Evolutionary conservation across 2,888 invertebrate genomes (phyloP), one percentile per base, ranked within the genome.

Genomic region (Sminthurides aquaticus): DNA sequence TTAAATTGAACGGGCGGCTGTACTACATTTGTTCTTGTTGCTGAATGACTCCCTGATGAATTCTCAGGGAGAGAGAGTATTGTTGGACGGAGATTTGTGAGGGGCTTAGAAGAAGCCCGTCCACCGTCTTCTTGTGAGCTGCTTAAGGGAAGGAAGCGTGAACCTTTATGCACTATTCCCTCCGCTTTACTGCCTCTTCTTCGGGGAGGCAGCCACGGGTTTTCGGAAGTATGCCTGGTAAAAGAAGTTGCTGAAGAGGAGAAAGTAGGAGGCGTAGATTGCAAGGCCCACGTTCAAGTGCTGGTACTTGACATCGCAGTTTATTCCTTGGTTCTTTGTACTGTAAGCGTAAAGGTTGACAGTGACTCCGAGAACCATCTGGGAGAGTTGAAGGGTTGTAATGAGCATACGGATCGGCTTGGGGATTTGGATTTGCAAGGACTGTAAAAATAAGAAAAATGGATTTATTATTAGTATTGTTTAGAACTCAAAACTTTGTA

Each of bases 191-290:
- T 34, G 43, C 43, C 15, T 34, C 43, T 34, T 34, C 43, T 34
- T 34, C 8, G 43, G 8, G 5, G 8, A 5, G 15, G 43, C 43
- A 34, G 43, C 43, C 5, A 15, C 5, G 22, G 22, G 55, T 63
- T 74, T 75, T 60, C 74, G 75, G 66, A 94, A 81, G 80, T 95
- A 95, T 54, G 91, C 86, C 77, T 91, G 90, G 81, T 90, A 90
- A 84, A 95, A 95, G 86, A 95, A 95, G 77, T 88, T 85, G 29
- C 91, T 91, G 80, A 95, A 95, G 15, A 95, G 83, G 43, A 93
- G 88, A 79, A 94, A 91, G 79, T 95, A 95, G 69, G 91, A 92
- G 79, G 91, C 88, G 81, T 95, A 95, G 92, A 95, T 95, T 58
- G 90, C 86, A 78, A 91, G 86, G 18, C 91, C 91, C 54, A 92